A percentile compares a stretch with the other conserved stretches of the same genome.
Evolutionary conservation across 2,113 vertebrate species (phyloP).

Genomic region (Cyphomyrus plagiostoma): DNA sequence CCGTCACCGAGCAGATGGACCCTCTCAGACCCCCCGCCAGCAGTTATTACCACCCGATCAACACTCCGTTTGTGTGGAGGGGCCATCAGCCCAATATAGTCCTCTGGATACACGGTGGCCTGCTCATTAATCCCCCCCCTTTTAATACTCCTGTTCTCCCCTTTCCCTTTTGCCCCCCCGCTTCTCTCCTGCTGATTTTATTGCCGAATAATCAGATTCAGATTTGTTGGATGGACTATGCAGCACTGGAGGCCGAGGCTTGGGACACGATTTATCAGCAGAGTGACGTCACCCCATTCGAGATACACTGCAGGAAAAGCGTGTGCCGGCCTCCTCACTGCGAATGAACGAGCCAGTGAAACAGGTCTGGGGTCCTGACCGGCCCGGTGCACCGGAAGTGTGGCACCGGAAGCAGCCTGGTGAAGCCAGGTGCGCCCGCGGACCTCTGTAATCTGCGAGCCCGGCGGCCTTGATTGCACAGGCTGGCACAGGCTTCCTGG

Average conservation of each 20-base stretch:
- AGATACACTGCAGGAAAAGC: not conserved
- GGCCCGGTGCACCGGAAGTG: not conserved
- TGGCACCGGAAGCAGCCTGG: not conserved
- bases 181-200: not conserved
- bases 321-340: not conserved
- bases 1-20: conserved; percentile 5
- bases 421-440: not conserved
- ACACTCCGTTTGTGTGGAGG: not conserved
- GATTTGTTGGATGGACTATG: not conserved
- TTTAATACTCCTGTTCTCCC: not conserved
- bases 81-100: not conserved
- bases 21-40: not conserved
- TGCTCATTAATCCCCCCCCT: not conserved
- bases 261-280: not conserved
- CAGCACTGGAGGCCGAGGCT: not conserved
- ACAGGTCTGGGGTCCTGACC: not conserved
- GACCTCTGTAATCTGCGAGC: conserved; percentile 27
- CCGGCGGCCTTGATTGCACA: conserved; percentile 37
- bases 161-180: not conserved
- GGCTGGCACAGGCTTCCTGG: not conserved
- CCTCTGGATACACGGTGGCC: not conserved
- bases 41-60: conserved; percentile 11
- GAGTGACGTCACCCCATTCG: not conserved
- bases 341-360: not conserved
- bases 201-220: not conserved